A percentile compares a stretch with the other conserved stretches of the same genome.
phyloP scores from a whole-genome alignment of 37 sponge, comb jelly and placozoan species.

The Beroe forskalii region DNA sequence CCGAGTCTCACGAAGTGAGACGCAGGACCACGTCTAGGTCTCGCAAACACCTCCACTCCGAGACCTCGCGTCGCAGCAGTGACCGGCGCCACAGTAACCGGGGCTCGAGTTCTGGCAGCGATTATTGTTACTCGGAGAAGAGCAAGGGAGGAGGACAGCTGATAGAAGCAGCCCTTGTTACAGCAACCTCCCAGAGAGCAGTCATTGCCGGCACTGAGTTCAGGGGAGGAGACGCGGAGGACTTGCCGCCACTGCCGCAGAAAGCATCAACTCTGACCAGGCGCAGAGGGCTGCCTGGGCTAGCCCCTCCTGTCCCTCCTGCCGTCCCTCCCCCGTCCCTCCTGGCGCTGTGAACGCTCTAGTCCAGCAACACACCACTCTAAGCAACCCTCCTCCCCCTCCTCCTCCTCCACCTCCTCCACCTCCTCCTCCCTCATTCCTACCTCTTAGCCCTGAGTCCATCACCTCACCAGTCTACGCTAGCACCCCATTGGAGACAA shows the following conservation, averaged over 20 bases:
- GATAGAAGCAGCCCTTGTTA: background rate
- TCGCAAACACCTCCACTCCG: background rate
- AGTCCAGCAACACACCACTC: background rate
- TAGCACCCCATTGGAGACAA: no score
- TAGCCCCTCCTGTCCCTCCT: background rate
- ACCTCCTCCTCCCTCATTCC: no score
- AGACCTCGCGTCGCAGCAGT: background rate
- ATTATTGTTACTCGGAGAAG: background rate
- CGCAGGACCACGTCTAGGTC: background rate
- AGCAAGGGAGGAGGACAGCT: background rate
- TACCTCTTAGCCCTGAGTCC: background rate
- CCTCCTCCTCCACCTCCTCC: background rate
- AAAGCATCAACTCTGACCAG: background rate
- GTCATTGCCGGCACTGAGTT: background rate
- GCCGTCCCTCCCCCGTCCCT: background rate
- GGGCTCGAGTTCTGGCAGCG: constrained; percentile 32
- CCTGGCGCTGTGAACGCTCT: background rate
- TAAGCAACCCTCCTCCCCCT: background rate
- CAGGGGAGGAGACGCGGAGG: background rate
- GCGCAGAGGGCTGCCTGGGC: background rate
- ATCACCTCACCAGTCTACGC: no score
- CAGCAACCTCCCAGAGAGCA: background rate
- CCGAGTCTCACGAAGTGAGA: constrained; percentile 5
- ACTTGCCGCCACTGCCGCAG: background rate
- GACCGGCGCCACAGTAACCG: background rate